Evolutionary conservation across 2,113 vertebrate genomes (phyloP).

Genomic region (Arvicanthis niloticus): DNA sequence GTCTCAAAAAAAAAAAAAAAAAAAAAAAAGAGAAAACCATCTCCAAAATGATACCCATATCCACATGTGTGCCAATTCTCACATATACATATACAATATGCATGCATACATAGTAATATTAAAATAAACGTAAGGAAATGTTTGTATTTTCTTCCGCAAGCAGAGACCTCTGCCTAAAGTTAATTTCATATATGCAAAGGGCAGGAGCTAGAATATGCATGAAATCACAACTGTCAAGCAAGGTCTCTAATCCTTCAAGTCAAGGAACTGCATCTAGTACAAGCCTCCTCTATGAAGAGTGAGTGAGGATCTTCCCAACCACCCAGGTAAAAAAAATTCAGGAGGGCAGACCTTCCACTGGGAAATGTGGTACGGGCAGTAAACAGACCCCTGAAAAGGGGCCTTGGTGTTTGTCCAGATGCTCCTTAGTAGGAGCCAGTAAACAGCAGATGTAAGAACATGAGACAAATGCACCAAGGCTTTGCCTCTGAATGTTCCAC

Average conservation of each 20-base stretch:
- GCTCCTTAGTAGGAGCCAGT: background rate
- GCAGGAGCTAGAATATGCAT: background rate
- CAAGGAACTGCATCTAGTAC: accelerated
- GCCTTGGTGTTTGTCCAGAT: background rate
- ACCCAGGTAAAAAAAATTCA: background rate
- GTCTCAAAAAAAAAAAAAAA: background rate
- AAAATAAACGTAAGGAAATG: background rate
- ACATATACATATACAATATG: background rate
- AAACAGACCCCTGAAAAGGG: background rate
- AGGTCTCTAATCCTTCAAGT: accelerated
- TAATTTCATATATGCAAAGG: background rate
- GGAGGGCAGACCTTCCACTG: accelerated
- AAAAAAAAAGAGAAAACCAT: background rate
- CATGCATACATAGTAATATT: background rate
- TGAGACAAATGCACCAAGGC: background rate
- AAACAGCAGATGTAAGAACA: background rate
- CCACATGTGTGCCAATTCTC: background rate
- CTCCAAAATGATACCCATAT: background rate
- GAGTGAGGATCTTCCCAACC: too few relatives aligned
- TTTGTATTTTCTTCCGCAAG: background rate
- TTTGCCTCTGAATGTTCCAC: background rate
- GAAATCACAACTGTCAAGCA: background rate
- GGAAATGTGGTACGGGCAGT: background rate
- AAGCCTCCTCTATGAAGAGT: accelerated
- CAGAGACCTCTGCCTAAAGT: background rate